phyloP scores from a whole-genome alignment of 2,797 vertebrate genomes.

The Sciaenops ocellatus region DNA sequence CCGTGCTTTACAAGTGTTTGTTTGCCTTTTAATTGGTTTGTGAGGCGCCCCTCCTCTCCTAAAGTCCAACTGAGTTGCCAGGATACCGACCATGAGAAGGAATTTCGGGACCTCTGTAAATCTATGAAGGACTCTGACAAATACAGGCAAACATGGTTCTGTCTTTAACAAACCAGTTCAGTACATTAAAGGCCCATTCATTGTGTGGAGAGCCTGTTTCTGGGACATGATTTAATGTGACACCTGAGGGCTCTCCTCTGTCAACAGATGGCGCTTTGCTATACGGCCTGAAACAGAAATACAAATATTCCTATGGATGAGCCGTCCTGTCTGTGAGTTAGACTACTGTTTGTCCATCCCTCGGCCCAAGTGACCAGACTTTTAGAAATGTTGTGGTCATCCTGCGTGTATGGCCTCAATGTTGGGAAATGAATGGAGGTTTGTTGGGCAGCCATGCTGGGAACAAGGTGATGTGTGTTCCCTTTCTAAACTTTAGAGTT shows the following conservation, averaged over 20 bases:
- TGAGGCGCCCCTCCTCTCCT: slow-evolving; percentile 54
- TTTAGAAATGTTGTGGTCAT: slow-evolving; percentile 78
- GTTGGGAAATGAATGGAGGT: slow-evolving; percentile 76
- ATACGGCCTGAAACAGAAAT: slow-evolving; percentile 14
- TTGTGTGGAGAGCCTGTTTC: slow-evolving; percentile 42
- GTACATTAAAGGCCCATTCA: slow-evolving; percentile 75
- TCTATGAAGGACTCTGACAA: slow-evolving; percentile 63
- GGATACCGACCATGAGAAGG: slow-evolving; percentile 75
- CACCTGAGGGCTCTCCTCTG: slow-evolving; percentile 34
- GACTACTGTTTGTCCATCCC: slow-evolving; percentile 61
- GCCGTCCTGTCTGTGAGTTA: slow-evolving; percentile 52
- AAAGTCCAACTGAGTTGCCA: slow-evolving; percentile 67
- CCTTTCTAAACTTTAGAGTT: slow-evolving; percentile 72
- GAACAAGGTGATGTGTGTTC: slow-evolving; percentile 75
- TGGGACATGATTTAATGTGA: slow-evolving; percentile 40
- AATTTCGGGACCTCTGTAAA: slow-evolving; percentile 79
- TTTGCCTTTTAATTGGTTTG: slow-evolving; percentile 77
- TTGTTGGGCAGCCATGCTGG: slow-evolving; percentile 70
- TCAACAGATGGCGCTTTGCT: slow-evolving; percentile 64
- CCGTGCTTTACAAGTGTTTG: slow-evolving; percentile 71
- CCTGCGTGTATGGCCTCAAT: slow-evolving; percentile 73
- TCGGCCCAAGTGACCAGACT: slow-evolving; percentile 60
- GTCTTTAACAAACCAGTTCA: slow-evolving; percentile 59
- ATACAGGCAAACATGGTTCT: slow-evolving; percentile 66
- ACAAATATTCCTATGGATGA: slow-evolving; percentile 40